phyloP scores from a whole-genome alignment of 2,113 vertebrate genomes.

The Ammodytes marinus region DNA sequence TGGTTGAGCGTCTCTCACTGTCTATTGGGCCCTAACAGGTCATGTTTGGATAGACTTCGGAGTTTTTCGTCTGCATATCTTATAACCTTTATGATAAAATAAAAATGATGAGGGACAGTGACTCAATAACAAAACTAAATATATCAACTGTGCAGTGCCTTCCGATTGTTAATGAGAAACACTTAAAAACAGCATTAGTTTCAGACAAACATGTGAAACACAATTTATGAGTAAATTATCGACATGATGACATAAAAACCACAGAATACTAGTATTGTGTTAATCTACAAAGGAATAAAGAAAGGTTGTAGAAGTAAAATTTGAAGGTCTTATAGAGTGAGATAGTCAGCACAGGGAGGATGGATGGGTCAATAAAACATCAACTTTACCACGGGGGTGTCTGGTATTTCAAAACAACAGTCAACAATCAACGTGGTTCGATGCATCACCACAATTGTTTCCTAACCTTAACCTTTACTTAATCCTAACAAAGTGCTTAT shows the following conservation, averaged over 20 bases:
- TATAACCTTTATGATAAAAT: constrained; percentile 30
- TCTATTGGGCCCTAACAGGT: constrained; percentile 4
- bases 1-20: neutral
- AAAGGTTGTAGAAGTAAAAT: too few species aligned
- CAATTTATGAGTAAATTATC: neutral
- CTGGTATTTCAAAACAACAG: too few species aligned
- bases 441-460: too few species aligned
- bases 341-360: too few species aligned
- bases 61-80: constrained; percentile 48
- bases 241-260: neutral
- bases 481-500: too few species aligned
- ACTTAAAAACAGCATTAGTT: neutral
- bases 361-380: too few species aligned
- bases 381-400: too few species aligned
- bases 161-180: constrained; percentile 28
- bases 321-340: too few species aligned
- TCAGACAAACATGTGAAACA: neutral
- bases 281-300: too few species aligned
- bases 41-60: constrained; percentile 23
- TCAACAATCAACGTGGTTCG: too few species aligned
- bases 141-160: neutral
- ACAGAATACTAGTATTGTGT: too few species aligned
- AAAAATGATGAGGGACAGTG: constrained; percentile 17
- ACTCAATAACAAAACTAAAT: constrained; percentile 4
- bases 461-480: too few species aligned